These are phyloP conservation scores for Hemibagrus wyckioides DNA, from an alignment of 2,113 vertebrate species.

Conservation along the genomic window DNA sequence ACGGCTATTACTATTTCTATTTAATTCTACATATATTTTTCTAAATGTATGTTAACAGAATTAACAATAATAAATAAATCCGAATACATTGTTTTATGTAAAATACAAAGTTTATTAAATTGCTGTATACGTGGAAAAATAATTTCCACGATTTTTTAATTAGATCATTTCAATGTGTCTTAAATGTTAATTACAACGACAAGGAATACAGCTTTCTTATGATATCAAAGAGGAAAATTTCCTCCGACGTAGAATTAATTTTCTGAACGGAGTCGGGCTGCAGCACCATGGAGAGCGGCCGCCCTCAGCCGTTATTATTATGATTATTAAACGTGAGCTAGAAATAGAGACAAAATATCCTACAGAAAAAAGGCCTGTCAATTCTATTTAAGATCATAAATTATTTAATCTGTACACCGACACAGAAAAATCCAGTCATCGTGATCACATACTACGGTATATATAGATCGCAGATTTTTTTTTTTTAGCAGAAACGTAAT, in stretches of 20 bases:
- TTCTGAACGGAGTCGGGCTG: slow-evolving; percentile 30
- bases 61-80: not conserved
- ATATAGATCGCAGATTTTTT: no score
- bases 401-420: not conserved
- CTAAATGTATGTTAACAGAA: not conserved
- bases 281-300: slow-evolving; percentile 73
- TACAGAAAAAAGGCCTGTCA: not conserved
- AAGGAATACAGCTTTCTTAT: no score
- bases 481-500: no score
- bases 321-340: slow-evolving; percentile 25
- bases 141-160: not conserved
- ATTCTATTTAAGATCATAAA: not conserved
- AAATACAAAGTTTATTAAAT: not conserved
- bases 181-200: no score
- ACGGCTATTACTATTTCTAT: no score
- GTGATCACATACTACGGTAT: not conserved
- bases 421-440: not conserved
- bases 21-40: not conserved
- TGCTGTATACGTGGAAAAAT: not conserved
- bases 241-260: not conserved
- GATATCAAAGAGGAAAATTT: not conserved
- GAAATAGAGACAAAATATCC: not conserved
- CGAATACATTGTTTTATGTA: not conserved
- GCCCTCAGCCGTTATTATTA: slow-evolving; percentile 15
- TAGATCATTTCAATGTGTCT: not conserved